phyloP scores from a whole-genome alignment of 2,888 invertebrate species.

The Philereme vetulata region DNA sequence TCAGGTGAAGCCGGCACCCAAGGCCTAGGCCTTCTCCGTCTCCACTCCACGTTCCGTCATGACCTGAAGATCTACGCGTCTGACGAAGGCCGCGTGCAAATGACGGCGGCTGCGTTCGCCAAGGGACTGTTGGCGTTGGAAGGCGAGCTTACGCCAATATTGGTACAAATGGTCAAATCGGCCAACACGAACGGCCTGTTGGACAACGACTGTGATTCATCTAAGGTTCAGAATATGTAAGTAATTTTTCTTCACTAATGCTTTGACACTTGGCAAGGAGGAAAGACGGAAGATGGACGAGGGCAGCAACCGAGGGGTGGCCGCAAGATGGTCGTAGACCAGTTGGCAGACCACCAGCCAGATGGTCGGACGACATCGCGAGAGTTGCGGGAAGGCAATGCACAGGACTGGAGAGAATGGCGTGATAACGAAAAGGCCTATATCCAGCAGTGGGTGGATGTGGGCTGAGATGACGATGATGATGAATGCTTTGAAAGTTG shows the following conservation, averaged over 20 bases:
- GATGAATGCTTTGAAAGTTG: no score
- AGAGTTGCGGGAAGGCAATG: no score
- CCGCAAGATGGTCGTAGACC: no score
- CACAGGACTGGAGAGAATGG: no score
- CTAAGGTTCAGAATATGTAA: conserved; percentile 97
- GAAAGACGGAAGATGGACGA: no score
- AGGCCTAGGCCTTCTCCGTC: conserved; percentile 94
- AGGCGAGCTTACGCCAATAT: conserved; percentile 98
- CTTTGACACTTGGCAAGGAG: no score
- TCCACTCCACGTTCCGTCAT: conserved; percentile 99
- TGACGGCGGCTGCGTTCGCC: conserved; percentile 99
- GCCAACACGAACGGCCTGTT: conserved; percentile 99
- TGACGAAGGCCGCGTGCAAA: conserved; percentile 99
- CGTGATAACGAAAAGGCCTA: no score
- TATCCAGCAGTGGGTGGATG: no score
- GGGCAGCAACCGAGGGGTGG: no score
- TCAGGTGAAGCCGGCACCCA: conserved; percentile 94
- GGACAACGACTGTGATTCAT: conserved; percentile 99
- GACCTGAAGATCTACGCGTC: conserved; percentile 99
- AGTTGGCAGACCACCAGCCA: no score
- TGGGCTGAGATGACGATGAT: no score
- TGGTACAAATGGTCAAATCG: conserved; percentile 99
- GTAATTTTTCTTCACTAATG: conserved; percentile 50
- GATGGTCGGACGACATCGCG: no score
- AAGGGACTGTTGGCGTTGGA: conserved; percentile 98